A percentile compares a stretch with the other conserved stretches of the same genome.
Evolutionary conservation across 1,140 invertebrate genomes (phyloP).

Genomic region (Zaprionus tsacasi): DNA sequence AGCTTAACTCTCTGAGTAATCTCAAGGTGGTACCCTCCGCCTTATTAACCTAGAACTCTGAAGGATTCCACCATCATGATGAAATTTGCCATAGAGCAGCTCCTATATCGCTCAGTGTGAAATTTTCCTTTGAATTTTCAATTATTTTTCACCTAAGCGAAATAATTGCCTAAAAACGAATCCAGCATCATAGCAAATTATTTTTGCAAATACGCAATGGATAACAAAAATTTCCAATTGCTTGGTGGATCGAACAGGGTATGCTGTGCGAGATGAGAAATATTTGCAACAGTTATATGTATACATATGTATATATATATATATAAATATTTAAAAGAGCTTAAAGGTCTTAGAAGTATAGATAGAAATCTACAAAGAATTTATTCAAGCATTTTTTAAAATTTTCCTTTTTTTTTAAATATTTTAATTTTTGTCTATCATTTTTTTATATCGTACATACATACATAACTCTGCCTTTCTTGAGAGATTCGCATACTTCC

Average conservation of each 20-base stretch:
- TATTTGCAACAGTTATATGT: too few species aligned
- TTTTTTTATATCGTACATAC: too few species aligned
- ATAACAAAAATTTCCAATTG: not conserved
- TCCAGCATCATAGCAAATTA: not conserved
- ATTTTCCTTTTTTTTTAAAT: not conserved
- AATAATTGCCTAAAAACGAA: conserved; percentile 4
- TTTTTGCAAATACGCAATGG: not conserved
- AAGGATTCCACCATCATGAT: too few species aligned
- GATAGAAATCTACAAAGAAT: not conserved
- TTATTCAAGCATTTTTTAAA: too few species aligned
- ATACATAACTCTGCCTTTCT: too few species aligned
- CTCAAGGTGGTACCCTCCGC: too few species aligned
- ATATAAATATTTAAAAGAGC: too few species aligned
- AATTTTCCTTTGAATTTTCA: conserved; percentile 2
- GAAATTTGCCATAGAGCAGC: not conserved
- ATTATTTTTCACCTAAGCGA: not conserved
- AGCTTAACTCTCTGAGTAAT: not conserved
- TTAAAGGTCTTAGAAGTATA: too few species aligned
- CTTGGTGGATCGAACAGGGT: not conserved
- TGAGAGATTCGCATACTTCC: not conserved
- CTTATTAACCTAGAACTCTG: too few species aligned
- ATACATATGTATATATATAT: too few species aligned
- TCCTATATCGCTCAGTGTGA: not conserved
- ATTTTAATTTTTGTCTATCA: too few species aligned
- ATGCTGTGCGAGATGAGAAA: not conserved